A percentile compares a stretch with the other conserved stretches of the same genome.
Conservation (phyloP, 2,888 invertebrate genomes). For the Cancer borealis region DNA sequence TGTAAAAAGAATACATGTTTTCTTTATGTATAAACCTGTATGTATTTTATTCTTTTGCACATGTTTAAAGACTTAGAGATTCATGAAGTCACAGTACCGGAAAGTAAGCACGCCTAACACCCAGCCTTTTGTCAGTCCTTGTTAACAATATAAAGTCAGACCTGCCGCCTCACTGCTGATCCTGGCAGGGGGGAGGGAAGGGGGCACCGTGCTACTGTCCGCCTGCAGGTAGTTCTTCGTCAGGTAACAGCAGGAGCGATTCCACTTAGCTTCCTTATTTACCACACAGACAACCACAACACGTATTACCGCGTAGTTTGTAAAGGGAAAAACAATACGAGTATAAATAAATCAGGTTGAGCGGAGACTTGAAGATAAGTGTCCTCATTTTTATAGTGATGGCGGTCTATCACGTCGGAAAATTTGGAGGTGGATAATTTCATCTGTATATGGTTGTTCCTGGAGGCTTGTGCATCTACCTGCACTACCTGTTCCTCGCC, state of each 20-base stretch:
- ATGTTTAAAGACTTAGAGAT: not conserved
- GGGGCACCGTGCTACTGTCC: not conserved
- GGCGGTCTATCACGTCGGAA: slow-evolving; percentile 5
- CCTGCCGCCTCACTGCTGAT: slow-evolving; percentile 6
- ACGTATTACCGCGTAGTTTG: not conserved
- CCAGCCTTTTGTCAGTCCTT: slow-evolving; percentile 1
- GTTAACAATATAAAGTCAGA: not conserved
- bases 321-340: not conserved
- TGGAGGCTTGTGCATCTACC: not conserved
- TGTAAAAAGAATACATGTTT: not conserved
- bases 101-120: slow-evolving; percentile 2
- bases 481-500: not conserved
- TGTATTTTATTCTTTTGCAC: not conserved
- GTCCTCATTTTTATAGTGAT: not conserved
- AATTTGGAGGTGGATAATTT: slow-evolving; percentile 24
- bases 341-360: not conserved
- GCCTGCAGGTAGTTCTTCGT: not conserved
- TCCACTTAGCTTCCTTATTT: not conserved
- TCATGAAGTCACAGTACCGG: not conserved
- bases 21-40: not conserved
- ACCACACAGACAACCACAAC: not conserved
- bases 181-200: not conserved
- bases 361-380: slow-evolving; percentile 14
- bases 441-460: slow-evolving; percentile 6
- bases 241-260: slow-evolving; percentile 28